A percentile compares a stretch with the other conserved stretches of the same genome.
Conservation (phyloP, 2,113 vertebrate species). For the Panthera tigris region DNA sequence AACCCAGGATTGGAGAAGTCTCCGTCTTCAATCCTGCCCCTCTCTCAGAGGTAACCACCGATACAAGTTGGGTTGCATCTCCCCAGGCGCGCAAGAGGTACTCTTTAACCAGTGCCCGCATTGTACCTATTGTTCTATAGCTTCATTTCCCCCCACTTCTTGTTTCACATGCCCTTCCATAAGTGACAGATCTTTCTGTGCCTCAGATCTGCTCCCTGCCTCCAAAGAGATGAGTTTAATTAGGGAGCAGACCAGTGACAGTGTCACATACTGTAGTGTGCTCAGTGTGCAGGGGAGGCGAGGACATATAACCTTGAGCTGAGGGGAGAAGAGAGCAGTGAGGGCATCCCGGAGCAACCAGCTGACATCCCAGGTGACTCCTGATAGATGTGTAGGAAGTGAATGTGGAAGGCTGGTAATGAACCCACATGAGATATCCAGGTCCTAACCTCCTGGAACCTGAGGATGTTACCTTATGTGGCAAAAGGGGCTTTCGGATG, state of each 20-base stretch:
- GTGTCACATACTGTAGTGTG: neutral
- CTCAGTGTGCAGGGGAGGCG: neutral
- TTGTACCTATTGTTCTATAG: neutral
- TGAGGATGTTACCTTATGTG: neutral
- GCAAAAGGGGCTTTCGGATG: neutral
- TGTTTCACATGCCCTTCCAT: neutral
- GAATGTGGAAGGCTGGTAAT: neutral
- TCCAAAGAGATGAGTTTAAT: neutral
- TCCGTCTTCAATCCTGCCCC: too few relatives aligned
- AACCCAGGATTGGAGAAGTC: neutral
- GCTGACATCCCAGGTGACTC: neutral
- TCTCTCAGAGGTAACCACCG: neutral
- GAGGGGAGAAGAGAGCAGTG: neutral
- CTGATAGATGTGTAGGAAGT: neutral
- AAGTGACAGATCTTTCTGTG: neutral
- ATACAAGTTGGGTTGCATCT: neutral
- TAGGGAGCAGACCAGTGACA: neutral
- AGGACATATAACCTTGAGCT: neutral
- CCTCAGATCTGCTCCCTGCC: neutral
- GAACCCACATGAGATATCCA: neutral
- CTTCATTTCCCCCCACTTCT: neutral
- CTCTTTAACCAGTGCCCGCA: neutral
- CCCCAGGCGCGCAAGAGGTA: neutral
- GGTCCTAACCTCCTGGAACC: neutral
- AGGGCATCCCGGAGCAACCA: neutral